phyloP scores from a whole-genome alignment of 2,797 vertebrate genomes.

The Todus mexicanus region DNA sequence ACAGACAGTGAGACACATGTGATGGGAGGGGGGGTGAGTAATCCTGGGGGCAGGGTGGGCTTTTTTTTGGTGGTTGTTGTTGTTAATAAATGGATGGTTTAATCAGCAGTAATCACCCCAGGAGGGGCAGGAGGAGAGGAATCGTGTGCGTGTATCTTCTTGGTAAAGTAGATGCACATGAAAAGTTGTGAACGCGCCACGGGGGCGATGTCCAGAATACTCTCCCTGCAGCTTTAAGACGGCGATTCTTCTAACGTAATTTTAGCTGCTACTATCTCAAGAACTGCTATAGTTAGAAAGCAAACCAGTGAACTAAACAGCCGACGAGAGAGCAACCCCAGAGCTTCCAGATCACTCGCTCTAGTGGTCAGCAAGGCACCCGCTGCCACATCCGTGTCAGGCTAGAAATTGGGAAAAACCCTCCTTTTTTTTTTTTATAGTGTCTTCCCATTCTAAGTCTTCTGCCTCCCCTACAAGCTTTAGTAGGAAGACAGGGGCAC shows the following conservation, averaged over 20 bases:
- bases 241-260: conserved; percentile 24
- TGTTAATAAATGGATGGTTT: neutral
- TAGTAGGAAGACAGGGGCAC: neutral
- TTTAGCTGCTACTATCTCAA: conserved; percentile 58
- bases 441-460: neutral
- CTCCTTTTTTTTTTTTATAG: neutral
- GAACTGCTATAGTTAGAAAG: conserved; percentile 58
- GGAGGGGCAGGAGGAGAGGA: neutral
- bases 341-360: neutral
- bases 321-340: neutral
- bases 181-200: neutral
- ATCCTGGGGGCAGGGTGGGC: neutral
- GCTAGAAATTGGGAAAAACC: neutral
- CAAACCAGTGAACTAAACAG: conserved; percentile 43
- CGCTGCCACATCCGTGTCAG: neutral
- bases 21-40: neutral
- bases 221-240: conserved; percentile 38
- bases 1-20: neutral
- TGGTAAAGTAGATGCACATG: neutral
- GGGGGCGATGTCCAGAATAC: neutral
- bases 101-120: neutral
- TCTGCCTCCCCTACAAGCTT: neutral
- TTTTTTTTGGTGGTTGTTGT: neutral
- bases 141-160: neutral
- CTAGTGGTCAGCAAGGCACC: neutral